Conservation (phyloP, 2,797 vertebrate species). For the Microcaecilia unicolor region DNA sequence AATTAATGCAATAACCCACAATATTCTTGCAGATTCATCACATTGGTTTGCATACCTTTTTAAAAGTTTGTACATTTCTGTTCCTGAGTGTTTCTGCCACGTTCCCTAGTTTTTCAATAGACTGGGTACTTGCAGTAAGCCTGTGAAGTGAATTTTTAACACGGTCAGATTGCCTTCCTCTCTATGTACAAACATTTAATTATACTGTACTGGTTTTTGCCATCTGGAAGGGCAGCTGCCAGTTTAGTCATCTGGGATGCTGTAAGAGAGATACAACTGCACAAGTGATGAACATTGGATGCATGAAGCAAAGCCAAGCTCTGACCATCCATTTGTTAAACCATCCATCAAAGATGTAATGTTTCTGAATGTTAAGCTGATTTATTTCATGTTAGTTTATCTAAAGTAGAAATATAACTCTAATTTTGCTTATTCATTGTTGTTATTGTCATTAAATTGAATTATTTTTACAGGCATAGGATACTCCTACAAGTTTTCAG, state of each 20-base stretch:
- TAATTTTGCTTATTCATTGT: too few relatives aligned
- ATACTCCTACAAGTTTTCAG: too few relatives aligned
- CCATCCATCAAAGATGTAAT: neutral
- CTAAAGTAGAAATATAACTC: too few relatives aligned
- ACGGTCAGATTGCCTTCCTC: constrained; percentile 22
- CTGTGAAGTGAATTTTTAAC: constrained; percentile 14
- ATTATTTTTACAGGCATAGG: too few relatives aligned
- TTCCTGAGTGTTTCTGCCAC: neutral
- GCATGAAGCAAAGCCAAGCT: neutral
- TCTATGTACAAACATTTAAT: neutral
- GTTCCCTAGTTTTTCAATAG: neutral
- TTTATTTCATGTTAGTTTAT: too few relatives aligned
- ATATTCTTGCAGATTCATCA: too few relatives aligned
- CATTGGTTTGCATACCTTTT: too few relatives aligned
- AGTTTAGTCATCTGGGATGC: constrained; percentile 6
- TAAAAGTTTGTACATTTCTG: too few relatives aligned
- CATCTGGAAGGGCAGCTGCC: constrained; percentile 28
- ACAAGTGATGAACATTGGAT: accelerated
- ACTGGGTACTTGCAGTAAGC: constrained; percentile 4
- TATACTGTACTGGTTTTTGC: constrained; percentile 8
- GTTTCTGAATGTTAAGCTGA: too few relatives aligned
- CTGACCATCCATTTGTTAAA: neutral
- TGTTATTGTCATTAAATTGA: too few relatives aligned
- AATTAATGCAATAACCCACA: too few relatives aligned
- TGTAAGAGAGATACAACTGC: neutral